Base-by-base conservation (phyloP, 2,797 vertebrate genomes). In the Synanceia verrucosa region DNA sequence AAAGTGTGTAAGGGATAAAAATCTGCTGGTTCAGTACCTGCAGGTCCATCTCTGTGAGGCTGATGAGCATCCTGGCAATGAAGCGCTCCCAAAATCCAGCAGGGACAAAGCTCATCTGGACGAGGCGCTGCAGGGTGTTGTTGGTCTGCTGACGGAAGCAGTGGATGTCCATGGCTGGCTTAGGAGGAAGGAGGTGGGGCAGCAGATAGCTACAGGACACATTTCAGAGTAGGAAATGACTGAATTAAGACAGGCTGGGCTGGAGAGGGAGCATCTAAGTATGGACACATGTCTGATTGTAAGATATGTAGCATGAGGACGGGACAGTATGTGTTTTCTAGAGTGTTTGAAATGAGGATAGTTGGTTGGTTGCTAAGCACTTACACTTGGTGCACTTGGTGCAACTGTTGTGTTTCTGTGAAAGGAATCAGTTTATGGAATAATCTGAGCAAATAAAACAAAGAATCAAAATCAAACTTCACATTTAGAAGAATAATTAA, bases 81-180 rank as follows among this genome's bases (percentile, higher is more conserved):
- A 99, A 97, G 57, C 98, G 93, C 48, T 99, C 96, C 98, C 98
- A 99, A 84, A 99, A 99, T 57, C 98, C 98, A 0, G 97, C 95
- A 0, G 98, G 97, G 23, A 99, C 96, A 21, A 99, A 99, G 84
- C 96, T 99, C 98, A 99, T 99, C 94, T 98, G 98, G 79, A 99
- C 96, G 18, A 98, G 95, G 26, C 98, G 94, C 78, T 98, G 96
- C 56, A 99, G 94, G 6, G 94, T 95, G 93, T 98, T 97, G 78
- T 90, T 81, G 10, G 90, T 92, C 75, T 94, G 94, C 71, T 96
- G 95, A 53, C 92, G 93, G 73, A 98, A 90, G 70, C 94, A 72
- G 0, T 97, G 96, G 76, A 97, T 95, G 85, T 99, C 97, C 91
- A 98, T 87, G 1, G 96, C 96, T 0, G 98, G 98, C 71, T 98